Evolutionary conservation across 2,888 invertebrate species (phyloP).

Genomic region (Caenorhabditis sp.): DNA sequence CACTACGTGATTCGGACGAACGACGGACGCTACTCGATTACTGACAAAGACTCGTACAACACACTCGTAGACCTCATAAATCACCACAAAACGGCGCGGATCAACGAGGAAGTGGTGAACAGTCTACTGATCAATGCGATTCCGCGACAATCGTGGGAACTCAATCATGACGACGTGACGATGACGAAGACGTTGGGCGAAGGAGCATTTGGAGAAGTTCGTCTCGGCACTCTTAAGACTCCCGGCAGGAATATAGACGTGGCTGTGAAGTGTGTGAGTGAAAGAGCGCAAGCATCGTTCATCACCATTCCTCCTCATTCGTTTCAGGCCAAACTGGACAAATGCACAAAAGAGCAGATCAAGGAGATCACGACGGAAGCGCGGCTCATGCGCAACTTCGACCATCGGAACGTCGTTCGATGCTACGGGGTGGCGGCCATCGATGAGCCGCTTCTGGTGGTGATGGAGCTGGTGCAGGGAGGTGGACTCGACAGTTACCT

Average conservation of each 20-base stretch:
- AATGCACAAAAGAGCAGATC: slow-evolving; percentile 68
- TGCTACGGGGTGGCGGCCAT: slow-evolving; percentile 70
- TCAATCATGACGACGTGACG: slow-evolving; percentile 64
- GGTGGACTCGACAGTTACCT: slow-evolving; percentile 67
- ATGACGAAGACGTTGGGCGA: slow-evolving; percentile 70
- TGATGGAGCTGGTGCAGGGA: slow-evolving; percentile 67
- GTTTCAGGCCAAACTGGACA: slow-evolving; percentile 65
- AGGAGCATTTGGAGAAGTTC: slow-evolving; percentile 74
- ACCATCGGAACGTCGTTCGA: slow-evolving; percentile 64
- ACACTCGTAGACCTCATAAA: slow-evolving; percentile 12
- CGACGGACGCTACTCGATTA: slow-evolving; percentile 24
- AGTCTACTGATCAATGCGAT: slow-evolving; percentile 36
- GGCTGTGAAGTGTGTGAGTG: slow-evolving; percentile 13
- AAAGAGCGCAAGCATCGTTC: too few relatives aligned
- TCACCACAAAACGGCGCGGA: slow-evolving; percentile 6
- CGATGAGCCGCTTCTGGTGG: slow-evolving; percentile 65
- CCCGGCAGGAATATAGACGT: slow-evolving; percentile 4
- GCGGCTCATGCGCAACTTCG: slow-evolving; percentile 66
- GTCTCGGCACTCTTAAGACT: slow-evolving; percentile 25
- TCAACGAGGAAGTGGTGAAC: background rate
- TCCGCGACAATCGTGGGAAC: slow-evolving; percentile 67
- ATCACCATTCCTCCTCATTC: background rate
- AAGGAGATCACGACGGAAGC: slow-evolving; percentile 69
- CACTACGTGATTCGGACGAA: slow-evolving; percentile 36
- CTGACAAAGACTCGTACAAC: slow-evolving; percentile 17